Base-by-base conservation (phyloP, 2,797 vertebrate species). In the Chelon auratus region DNA sequence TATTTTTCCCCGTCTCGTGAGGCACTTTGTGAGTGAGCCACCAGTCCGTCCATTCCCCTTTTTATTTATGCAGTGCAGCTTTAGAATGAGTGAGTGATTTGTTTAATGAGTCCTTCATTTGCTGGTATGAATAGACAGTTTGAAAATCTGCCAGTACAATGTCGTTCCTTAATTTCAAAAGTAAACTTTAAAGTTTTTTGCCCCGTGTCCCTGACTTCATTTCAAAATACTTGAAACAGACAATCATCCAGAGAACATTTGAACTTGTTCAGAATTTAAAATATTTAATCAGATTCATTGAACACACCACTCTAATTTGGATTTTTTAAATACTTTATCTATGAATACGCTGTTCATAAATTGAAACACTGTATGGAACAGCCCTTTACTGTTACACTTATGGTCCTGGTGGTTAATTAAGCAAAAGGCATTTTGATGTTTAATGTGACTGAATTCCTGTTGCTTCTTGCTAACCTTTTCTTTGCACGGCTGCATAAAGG, bases 401-500 rank as follows among this genome's bases (percentile, higher is more conserved):
- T 45, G 33, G 1, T 59, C 68, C 51, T 65, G 40, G 64, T 57
- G 50, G 24, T 68, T 74, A 73, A 51, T 76, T 45, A 48, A 75
- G 13, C 7, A 30, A 24, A 68, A 50, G 3, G 40, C 18, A 43
- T 58, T 66, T 64, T 47, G 20, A 72, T 63, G 13, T 51, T 26
- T 33, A 17, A 3, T 50, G 43, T 59, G 2, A 53, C 70, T 75
- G 66, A 60, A 68, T 45, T 72, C 13, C 37, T 63, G 17, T 2
- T 39, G 45, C 18, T 63, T 72, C 17, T 65, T 47, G 57, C 9
- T 53, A 30, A 30, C 6, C 26, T 72, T 81, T 77, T 73, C 52
- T 62, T 82, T 33, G 55, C 36, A 68, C 58, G 50, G 39, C 52
- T 54, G 55, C 54, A 72, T 63, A 75, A 77, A 75, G 30, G 42